A percentile compares a stretch with the other conserved stretches of the same genome.
Evolutionary conservation across 2,797 vertebrate species (phyloP).

Genomic region (Pseudochaenichthys georgianus): DNA sequence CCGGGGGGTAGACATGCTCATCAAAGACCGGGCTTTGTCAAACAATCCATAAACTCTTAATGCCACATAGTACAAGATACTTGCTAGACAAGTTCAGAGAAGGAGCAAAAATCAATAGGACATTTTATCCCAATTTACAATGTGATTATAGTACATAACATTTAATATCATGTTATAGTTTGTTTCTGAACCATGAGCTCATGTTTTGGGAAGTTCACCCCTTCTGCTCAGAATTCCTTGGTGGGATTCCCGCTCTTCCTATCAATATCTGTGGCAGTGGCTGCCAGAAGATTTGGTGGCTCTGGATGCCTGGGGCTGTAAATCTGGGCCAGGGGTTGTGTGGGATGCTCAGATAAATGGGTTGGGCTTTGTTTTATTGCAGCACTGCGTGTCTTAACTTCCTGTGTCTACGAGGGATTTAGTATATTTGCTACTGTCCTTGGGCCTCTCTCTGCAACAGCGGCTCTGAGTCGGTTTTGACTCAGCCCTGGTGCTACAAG

Average conservation of each 20-base stretch:
- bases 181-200: constrained; percentile 40
- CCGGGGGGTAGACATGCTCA: constrained; percentile 76
- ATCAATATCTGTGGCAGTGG: constrained; percentile 78
- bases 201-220: constrained; percentile 54
- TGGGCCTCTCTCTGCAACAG: constrained; percentile 77
- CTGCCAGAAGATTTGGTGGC: constrained; percentile 83
- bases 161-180: constrained; percentile 33
- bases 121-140: constrained; percentile 58
- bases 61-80: constrained; percentile 53
- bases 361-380: constrained; percentile 83
- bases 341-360: constrained; percentile 86
- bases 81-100: constrained; percentile 48
- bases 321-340: constrained; percentile 84
- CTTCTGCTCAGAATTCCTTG: constrained; percentile 68
- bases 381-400: constrained; percentile 83
- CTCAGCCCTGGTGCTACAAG: constrained; percentile 76
- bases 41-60: constrained; percentile 76
- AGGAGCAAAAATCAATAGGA: constrained; percentile 69
- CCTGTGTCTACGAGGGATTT: constrained; percentile 80
- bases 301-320: constrained; percentile 75
- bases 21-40: constrained; percentile 79
- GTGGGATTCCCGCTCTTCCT: constrained; percentile 69
- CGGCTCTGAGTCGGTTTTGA: constrained; percentile 72
- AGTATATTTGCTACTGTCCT: constrained; percentile 80
- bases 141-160: constrained; percentile 53